phyloP scores from a whole-genome alignment of 2,888 invertebrate genomes.

The Thelaira solivaga region DNA sequence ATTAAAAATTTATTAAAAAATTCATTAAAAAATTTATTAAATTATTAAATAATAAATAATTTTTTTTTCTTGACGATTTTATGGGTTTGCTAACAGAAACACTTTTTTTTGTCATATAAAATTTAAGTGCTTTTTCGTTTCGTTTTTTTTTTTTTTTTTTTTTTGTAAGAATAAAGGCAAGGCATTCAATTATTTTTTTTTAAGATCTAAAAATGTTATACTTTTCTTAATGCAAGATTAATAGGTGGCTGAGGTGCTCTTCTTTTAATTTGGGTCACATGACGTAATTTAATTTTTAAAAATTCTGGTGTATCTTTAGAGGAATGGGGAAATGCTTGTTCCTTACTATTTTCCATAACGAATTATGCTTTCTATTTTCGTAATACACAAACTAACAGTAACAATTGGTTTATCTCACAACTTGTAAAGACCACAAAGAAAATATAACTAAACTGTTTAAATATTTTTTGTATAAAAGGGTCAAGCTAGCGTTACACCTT shows the following conservation, averaged over 20 bases:
- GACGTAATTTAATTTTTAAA: conserved; percentile 71
- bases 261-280: conserved; percentile 71
- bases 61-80: too few relatives aligned
- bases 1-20: too few relatives aligned
- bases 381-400: too few relatives aligned
- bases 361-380: not conserved
- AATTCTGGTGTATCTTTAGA: conserved; percentile 68
- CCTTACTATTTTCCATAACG: conserved; percentile 38
- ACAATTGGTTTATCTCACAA: not conserved
- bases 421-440: conserved; percentile 17
- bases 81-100: too few relatives aligned
- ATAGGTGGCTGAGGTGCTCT: conserved; percentile 71
- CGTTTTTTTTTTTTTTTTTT: too few relatives aligned
- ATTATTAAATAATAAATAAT: too few relatives aligned
- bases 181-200: too few relatives aligned
- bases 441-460: conserved; percentile 37
- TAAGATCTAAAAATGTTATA: not conserved
- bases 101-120: too few relatives aligned
- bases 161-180: too few relatives aligned
- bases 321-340: conserved; percentile 2
- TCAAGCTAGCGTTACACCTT: conserved; percentile 65
- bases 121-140: too few relatives aligned
- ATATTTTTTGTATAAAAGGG: conserved; percentile 44
- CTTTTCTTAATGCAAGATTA: conserved; percentile 47
- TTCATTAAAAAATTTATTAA: too few relatives aligned